These are phyloP conservation scores for Galago senegalensis DNA, from an alignment of 2,797 vertebrate species.

Conservation along the genomic window DNA sequence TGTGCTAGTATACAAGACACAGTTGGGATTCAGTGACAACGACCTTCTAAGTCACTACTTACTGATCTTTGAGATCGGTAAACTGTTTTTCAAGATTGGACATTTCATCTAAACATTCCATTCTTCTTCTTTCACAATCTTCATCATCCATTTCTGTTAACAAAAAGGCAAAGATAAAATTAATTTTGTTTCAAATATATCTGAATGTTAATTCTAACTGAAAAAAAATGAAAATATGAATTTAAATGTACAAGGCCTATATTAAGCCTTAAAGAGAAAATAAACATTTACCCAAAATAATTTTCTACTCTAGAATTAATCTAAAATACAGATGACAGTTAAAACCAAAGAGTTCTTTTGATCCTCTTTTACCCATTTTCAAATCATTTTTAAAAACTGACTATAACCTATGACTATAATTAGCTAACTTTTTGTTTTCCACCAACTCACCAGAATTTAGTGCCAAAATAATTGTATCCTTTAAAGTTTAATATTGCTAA, in stretches of 20 bases:
- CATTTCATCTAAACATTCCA: constrained; percentile 99
- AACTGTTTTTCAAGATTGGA: constrained; percentile 99
- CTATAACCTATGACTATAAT: constrained; percentile 44
- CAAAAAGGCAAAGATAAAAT: constrained; percentile 69
- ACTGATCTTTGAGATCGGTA: constrained; percentile 99
- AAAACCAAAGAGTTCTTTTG: constrained; percentile 40
- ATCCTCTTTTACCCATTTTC: constrained; percentile 30
- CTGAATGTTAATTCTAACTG: constrained; percentile 54
- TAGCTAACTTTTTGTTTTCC: constrained; percentile 52
- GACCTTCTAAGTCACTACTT: constrained; percentile 88
- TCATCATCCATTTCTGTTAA: constrained; percentile 98
- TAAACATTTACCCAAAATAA: constrained; percentile 74
- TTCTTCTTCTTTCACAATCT: constrained; percentile 98
- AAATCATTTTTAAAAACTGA: constrained; percentile 46
- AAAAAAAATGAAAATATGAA: constrained; percentile 44
- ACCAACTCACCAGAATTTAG: constrained; percentile 56
- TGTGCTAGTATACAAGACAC: not conserved
- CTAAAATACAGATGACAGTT: constrained; percentile 44
- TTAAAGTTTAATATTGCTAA: constrained; percentile 52
- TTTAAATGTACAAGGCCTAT: not conserved
- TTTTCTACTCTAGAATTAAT: constrained; percentile 59
- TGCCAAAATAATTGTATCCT: constrained; percentile 31
- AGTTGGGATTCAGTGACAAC: not conserved
- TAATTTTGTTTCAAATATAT: constrained; percentile 55
- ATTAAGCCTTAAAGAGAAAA: constrained; percentile 66